phyloP scores from a whole-genome alignment of 2,888 invertebrate species.

The Ophion ventricosus region DNA sequence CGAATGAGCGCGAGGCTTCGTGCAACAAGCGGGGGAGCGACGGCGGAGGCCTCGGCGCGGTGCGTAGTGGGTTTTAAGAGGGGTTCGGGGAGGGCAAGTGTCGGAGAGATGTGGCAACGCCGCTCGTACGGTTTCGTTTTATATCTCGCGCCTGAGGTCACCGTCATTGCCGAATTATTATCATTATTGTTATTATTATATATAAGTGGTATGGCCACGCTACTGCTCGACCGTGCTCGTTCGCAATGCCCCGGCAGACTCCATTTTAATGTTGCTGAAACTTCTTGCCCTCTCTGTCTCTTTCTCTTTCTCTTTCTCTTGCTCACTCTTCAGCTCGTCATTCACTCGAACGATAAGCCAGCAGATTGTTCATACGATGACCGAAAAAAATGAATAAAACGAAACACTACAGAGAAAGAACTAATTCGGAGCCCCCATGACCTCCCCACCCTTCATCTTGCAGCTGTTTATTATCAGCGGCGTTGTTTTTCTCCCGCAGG shows the following conservation, averaged over 20 bases:
- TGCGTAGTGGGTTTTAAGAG: neutral
- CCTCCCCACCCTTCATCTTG: too few species aligned
- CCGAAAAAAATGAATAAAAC: too few species aligned
- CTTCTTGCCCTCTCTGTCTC: neutral
- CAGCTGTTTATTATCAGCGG: constrained; percentile 43
- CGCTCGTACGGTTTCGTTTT: constrained; percentile 54
- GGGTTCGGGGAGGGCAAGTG: neutral
- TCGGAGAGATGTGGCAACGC: constrained; percentile 72
- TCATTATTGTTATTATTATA: constrained; percentile 15
- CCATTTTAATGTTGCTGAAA: constrained; percentile 17
- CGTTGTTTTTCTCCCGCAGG: too few species aligned
- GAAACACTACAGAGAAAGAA: too few species aligned
- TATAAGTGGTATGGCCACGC: too few species aligned
- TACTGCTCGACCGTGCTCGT: constrained; percentile 1
- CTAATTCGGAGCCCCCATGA: too few species aligned
- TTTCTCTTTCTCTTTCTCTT: constrained; percentile 42
- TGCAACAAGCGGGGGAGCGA: neutral
- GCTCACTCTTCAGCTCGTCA: neutral
- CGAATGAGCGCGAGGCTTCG: constrained; percentile 4
- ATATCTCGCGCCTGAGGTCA: constrained; percentile 67
- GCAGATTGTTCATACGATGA: constrained; percentile 13
- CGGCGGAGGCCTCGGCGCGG: too few species aligned
- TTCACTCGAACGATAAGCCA: constrained; percentile 39
- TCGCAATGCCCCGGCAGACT: constrained; percentile 28
- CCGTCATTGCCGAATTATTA: constrained; percentile 69